Conservation (phyloP, 2,113 vertebrate genomes). For the Tragelaphus strepsiceros region DNA sequence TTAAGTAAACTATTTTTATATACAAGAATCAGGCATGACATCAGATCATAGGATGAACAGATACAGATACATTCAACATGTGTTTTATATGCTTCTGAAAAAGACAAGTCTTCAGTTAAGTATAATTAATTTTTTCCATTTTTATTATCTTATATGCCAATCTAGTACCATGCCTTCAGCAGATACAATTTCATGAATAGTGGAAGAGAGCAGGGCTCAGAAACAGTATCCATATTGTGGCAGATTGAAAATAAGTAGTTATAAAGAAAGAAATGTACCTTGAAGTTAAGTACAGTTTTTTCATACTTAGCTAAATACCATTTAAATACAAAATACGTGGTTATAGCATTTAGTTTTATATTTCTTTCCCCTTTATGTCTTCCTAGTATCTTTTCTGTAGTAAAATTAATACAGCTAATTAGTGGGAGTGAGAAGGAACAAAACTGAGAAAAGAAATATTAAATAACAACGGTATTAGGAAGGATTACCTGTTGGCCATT, state of each 20-base stretch:
- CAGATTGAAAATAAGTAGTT: slow-evolving; percentile 3
- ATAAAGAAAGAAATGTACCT: background rate
- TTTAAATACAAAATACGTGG: background rate
- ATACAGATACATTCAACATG: slow-evolving; percentile 39
- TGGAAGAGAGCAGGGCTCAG: background rate
- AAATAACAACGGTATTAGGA: background rate
- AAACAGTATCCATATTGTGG: background rate
- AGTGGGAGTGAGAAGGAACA: background rate
- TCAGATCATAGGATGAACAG: slow-evolving; percentile 34
- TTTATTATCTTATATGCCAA: slow-evolving; percentile 17
- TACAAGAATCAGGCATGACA: background rate
- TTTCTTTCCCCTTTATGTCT: background rate
- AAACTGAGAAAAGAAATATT: background rate
- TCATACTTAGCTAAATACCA: background rate
- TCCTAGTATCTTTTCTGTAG: background rate
- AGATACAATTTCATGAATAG: slow-evolving; percentile 28
- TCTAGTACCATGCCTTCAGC: slow-evolving; percentile 1
- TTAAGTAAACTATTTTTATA: slow-evolving; percentile 42
- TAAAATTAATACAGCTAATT: slow-evolving; percentile 39
- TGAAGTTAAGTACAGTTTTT: background rate
- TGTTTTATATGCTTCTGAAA: slow-evolving; percentile 32
- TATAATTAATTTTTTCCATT: background rate
- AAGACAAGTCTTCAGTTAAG: slow-evolving; percentile 23
- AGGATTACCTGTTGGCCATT: background rate
- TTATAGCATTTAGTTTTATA: background rate